Evolutionary conservation across 2,888 invertebrate genomes (phyloP), one percentile per base, ranked within the genome.

Genomic region (Tanypteryx hageni): DNA sequence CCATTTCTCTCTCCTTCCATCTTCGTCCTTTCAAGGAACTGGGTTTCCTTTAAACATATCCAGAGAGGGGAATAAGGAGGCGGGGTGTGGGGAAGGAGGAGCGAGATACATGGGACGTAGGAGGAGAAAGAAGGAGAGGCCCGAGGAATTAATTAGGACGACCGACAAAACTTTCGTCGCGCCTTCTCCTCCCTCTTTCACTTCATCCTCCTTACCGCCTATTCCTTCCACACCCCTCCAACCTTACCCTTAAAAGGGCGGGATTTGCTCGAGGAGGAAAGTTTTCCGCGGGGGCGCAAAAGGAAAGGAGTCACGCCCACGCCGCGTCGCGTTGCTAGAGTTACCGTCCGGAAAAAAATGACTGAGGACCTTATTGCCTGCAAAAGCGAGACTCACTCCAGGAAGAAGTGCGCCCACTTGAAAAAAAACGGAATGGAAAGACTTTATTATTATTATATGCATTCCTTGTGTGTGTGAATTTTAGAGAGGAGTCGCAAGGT

Each of bases 71-170:
- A n/a, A 27, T 8, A 3, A 27, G 22, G 22, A 22, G 81, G 81
- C 22, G 64, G 64, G 64, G 4, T n/a, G 13, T 58, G 57, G 57
- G 56, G 57, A 57, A 57, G 22, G 57, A 7, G 83, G 31, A 22
- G 85, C 57, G 89, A 44, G 11, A 16, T 13, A 18, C 5, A 7
- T 14, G 31, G 61, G 61, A 31, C n/a, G 68, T 22, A 68, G 44
- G 86, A 27, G 86, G 44, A 44, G 44, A 44, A 5, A 44, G 44
- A 44, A 44, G 44, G 5, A 44, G 44, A 27, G 89, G 68, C 56
- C 61, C 89, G 31, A 61, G 64, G 89, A 89, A 89, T 89, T 89
- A 89, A 89, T 89, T 89, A 89, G 89, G 89, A 44, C 68, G 89
- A 64, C 89, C 64, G 64, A 27, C 89, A 89, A n/a, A 89, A 89